phyloP scores from a whole-genome alignment of 2,797 vertebrate genomes.

The Saguinus oedipus region DNA sequence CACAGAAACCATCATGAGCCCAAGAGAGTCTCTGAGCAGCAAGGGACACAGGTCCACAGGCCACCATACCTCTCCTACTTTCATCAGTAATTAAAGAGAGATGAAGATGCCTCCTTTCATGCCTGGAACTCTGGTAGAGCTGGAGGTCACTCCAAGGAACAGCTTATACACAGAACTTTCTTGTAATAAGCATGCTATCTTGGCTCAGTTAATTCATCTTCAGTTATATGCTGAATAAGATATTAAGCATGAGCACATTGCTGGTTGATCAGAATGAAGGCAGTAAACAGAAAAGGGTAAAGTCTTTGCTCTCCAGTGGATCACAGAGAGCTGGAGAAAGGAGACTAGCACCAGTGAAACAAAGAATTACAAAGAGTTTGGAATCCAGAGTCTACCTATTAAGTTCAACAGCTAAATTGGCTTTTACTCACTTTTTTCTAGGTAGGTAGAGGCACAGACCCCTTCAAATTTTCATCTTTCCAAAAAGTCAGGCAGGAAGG shows the following conservation, averaged over 20 bases:
- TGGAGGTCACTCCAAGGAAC: not conserved
- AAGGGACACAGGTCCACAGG: too few species aligned
- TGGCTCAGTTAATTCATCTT: not conserved
- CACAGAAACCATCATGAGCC: not conserved
- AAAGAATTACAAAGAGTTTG: not conserved
- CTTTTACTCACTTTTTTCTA: not conserved
- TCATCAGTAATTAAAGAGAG: not conserved
- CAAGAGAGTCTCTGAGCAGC: not conserved
- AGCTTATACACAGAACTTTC: not conserved
- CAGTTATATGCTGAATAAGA: not conserved
- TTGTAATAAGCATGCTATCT: not conserved
- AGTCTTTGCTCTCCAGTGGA: not conserved
- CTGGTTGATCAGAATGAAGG: not conserved
- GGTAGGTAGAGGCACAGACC: not conserved
- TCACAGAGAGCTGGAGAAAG: not conserved
- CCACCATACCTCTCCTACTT: not conserved
- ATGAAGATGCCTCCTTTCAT: not conserved
- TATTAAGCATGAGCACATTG: not conserved
- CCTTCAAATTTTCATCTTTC: not conserved
- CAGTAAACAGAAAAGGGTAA: not conserved
- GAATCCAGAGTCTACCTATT: not conserved
- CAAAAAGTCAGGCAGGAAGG: conserved; percentile 5
- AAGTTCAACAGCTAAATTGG: not conserved
- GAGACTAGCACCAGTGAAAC: not conserved
- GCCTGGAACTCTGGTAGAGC: not conserved